A percentile compares a stretch with the other conserved stretches of the same genome.
Evolutionary conservation across 2,113 vertebrate genomes (phyloP).

Genomic region (Pangasianodon hypophthalmus): DNA sequence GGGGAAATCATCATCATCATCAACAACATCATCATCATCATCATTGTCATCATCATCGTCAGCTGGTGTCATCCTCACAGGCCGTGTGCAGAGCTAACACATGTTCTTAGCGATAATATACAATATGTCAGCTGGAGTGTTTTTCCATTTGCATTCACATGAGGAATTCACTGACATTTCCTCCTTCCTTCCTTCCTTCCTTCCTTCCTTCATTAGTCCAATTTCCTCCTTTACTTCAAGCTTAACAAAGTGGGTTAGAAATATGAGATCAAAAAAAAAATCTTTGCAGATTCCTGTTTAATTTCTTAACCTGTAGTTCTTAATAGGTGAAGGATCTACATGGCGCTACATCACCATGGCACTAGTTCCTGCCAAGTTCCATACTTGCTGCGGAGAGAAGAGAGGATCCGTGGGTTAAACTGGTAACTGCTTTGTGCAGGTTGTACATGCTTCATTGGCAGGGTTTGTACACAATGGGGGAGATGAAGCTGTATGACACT

Average conservation of each 20-base stretch:
- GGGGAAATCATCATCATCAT: neutral
- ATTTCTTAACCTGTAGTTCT: slow-evolving; percentile 6
- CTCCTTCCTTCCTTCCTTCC: neutral
- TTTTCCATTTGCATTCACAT: slow-evolving; percentile 1
- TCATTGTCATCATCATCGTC: neutral
- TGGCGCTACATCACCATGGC: neutral
- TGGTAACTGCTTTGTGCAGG: slow-evolving; percentile 7
- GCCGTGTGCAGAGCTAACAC: neutral
- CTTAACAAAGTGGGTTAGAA: neutral
- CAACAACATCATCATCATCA: neutral
- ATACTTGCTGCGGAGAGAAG: neutral
- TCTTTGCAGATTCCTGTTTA: neutral
- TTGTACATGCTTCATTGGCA: neutral
- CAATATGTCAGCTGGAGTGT: neutral
- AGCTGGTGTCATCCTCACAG: neutral
- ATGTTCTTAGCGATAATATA: neutral
- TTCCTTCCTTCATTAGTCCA: slow-evolving; percentile 8
- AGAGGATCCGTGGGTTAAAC: neutral
- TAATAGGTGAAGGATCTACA: neutral
- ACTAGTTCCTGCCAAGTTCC: neutral
- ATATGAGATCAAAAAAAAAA: neutral
- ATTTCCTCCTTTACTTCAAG: slow-evolving; percentile 8
- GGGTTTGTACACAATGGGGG: neutral
- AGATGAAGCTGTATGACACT: neutral
- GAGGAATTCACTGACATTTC: neutral